Conservation (phyloP, 2,888 invertebrate species). For the Orgyia antiqua region DNA sequence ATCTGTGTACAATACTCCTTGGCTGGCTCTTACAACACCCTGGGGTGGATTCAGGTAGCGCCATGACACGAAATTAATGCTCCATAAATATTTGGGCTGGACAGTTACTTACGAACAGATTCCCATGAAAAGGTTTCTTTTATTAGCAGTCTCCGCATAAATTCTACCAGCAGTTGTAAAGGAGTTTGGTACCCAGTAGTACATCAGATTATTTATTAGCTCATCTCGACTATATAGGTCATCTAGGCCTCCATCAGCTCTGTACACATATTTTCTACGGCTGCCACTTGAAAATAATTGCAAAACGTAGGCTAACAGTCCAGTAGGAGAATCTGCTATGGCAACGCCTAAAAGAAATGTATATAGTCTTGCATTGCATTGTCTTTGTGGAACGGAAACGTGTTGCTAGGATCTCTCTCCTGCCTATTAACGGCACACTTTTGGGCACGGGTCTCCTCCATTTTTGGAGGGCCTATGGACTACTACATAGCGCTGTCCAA, state of each 20-base stretch:
- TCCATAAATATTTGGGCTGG: too few species aligned
- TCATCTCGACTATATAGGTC: conserved; percentile 9
- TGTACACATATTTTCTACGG: neutral
- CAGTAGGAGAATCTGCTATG: conserved; percentile 82
- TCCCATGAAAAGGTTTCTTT: conserved; percentile 2
- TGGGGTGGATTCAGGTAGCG: too few species aligned
- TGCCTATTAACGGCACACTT: too few species aligned
- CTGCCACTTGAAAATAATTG: neutral
- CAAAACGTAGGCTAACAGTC: neutral
- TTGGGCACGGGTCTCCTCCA: too few species aligned
- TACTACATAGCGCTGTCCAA: too few species aligned
- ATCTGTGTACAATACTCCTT: too few species aligned
- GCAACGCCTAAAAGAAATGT: conserved; percentile 79
- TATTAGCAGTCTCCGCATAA: conserved; percentile 12
- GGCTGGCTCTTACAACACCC: too few species aligned
- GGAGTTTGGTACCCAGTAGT: conserved; percentile 12
- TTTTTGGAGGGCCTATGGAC: too few species aligned
- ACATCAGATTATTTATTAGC: conserved; percentile 17
- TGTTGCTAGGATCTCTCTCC: too few species aligned
- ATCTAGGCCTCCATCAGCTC: conserved; percentile 34
- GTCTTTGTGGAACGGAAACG: too few species aligned
- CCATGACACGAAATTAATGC: too few species aligned
- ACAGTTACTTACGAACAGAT: neutral
- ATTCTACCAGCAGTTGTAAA: conserved; percentile 10
- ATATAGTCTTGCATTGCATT: too few species aligned